Base-by-base conservation (phyloP, 2,113 vertebrate species). In the Anthoscopus minutus region DNA sequence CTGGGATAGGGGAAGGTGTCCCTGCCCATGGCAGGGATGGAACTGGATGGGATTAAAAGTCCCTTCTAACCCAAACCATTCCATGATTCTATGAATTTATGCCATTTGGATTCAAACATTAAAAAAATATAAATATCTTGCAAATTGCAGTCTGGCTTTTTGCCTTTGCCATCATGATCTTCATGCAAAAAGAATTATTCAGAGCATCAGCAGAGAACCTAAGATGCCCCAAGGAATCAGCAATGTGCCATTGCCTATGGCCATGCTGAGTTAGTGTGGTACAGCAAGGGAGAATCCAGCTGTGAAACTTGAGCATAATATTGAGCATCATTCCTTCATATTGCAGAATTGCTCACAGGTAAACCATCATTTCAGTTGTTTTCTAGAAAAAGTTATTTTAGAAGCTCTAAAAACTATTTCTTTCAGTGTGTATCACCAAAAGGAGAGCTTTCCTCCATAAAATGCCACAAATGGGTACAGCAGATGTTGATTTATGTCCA, bases 401-500 rank as follows among this genome's bases (percentile, higher is more conserved):
- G 17, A 69, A 35, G 42, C 74, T 33, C 69, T 67, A 30, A 56
- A 92, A 66, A 3, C 13, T 7, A 10, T 83, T 86, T 54, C 13
- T 51, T 69, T 53, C 53, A 33, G 50, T 10, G 12, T 40, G 14
- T 45, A 9, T 28, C 54, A 86, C 62, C 71, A 47, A 48, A 74
- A 42, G 37, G 40, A 69, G 17, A 25, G 17, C 30, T 90, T 78
- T 78, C 47, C 72, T 92, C 47, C 44, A 6, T 24, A 6, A 60
- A 71, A 30, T 35, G 1, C n/a, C 22, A 47, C 33, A 15, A 33
- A 78, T 1, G 24, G 25, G 27, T 19, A 11, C 74, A 94, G 86
- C 87, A 94, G 92, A 77, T 96, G 91, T 83, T 67, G 38, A 11
- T 93, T 94, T 89, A 8, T 94, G 89, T 64, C 88, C 81, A 66